Conservation (phyloP, 1,140 invertebrate species). For the Drosophila azteca region DNA sequence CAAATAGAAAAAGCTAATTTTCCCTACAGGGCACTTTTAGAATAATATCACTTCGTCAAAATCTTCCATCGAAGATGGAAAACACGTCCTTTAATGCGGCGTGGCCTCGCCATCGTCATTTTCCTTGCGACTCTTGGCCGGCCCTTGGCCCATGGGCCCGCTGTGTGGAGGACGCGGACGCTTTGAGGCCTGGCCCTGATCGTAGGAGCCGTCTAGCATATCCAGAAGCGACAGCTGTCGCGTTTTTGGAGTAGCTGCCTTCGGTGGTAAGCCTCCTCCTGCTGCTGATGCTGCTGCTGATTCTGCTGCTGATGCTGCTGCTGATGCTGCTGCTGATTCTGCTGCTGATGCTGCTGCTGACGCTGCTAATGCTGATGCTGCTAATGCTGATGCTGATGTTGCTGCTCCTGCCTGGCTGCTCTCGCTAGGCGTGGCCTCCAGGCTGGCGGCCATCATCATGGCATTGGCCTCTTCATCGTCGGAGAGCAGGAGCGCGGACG, state of each 20-base stretch:
- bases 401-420: conserved; percentile 11
- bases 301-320: not conserved
- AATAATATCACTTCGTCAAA: conserved; percentile 37
- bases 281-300: not conserved
- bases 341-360: not conserved
- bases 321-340: too few relatives aligned
- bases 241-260: too few relatives aligned
- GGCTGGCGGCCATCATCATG: conserved; percentile 52
- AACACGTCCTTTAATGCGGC: too few relatives aligned
- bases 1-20: too few relatives aligned
- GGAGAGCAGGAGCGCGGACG: conserved; percentile 17
- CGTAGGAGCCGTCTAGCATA: conserved; percentile 66
- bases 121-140: conserved; percentile 56
- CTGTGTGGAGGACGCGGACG: conserved; percentile 38
- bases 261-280: not conserved
- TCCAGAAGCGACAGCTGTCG: conserved; percentile 57
- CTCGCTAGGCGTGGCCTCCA: conserved; percentile 30
- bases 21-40: not conserved
- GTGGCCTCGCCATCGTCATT: conserved; percentile 33
- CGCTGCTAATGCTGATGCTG: not conserved
- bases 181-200: conserved; percentile 61
- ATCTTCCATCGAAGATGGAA: not conserved
- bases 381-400: not conserved
- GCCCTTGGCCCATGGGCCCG: conserved; percentile 12
- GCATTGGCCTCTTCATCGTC: conserved; percentile 51